phyloP scores from a whole-genome alignment of 2,888 invertebrate species.

The Caenorhabditis japonica region DNA sequence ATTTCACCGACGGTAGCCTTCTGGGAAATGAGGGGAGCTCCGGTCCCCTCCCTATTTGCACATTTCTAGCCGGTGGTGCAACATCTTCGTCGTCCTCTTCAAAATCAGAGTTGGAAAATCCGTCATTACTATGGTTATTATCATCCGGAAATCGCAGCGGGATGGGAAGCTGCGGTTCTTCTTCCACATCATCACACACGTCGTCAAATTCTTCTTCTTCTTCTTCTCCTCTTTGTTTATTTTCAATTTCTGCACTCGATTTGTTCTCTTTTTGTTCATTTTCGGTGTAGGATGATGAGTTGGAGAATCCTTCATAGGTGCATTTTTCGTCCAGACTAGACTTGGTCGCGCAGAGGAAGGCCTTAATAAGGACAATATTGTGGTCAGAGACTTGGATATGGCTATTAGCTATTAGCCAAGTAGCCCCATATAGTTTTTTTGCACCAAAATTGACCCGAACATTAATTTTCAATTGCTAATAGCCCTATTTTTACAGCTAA shows the following conservation, averaged over 20 bases:
- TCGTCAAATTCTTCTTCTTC: constrained; percentile 58
- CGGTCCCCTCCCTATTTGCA: no score
- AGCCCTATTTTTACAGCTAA: no score
- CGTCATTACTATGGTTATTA: not conserved
- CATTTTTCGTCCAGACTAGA: constrained; percentile 36
- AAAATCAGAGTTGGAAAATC: constrained; percentile 36
- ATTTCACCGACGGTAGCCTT: constrained; percentile 31
- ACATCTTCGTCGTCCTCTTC: no score
- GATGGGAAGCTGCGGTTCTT: not conserved
- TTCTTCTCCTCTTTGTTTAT: constrained; percentile 18
- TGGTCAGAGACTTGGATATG: no score
- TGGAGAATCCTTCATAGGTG: constrained; percentile 42
- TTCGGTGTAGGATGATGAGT: constrained; percentile 10
- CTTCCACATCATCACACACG: constrained; percentile 39
- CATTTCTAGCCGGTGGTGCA: no score
- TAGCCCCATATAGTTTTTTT: no score
- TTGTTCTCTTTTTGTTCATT: constrained; percentile 50
- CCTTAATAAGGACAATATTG: constrained; percentile 24
- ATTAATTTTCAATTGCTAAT: no score
- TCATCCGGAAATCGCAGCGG: not conserved
- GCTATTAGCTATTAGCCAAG: no score
- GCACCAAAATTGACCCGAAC: no score
- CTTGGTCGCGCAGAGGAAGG: constrained; percentile 37
- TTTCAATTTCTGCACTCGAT: not conserved
- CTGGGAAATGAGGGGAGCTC: no score